phyloP scores from a whole-genome alignment of 2,888 invertebrate species.

The Eudemis profundana region DNA sequence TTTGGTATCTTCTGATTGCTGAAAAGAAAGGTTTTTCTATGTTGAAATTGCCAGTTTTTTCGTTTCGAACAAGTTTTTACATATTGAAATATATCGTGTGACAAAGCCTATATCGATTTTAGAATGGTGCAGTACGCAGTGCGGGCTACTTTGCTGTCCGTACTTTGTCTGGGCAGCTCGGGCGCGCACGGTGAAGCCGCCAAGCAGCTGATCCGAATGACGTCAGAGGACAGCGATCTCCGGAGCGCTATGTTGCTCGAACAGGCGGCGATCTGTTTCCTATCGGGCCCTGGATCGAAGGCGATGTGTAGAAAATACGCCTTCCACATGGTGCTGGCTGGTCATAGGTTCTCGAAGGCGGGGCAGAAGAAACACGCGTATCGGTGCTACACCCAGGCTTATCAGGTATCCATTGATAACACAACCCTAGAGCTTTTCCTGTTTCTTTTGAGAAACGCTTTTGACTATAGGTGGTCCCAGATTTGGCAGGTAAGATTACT shows the following conservation, averaged over 20 bases:
- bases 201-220: constrained; percentile 96
- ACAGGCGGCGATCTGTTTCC: constrained; percentile 97
- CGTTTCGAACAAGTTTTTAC: too few relatives aligned
- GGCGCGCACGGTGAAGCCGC: constrained; percentile 96
- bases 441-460: too few relatives aligned
- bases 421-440: too few relatives aligned
- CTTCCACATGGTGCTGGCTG: constrained; percentile 98
- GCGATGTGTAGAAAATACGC: constrained; percentile 96
- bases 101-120: constrained; percentile 25
- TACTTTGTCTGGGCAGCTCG: constrained; percentile 93
- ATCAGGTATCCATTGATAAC: too few relatives aligned
- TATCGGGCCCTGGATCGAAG: constrained; percentile 85
- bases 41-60: too few relatives aligned
- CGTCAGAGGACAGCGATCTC: constrained; percentile 98
- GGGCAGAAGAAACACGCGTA: constrained; percentile 96
- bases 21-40: too few relatives aligned
- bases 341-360: constrained; percentile 97
- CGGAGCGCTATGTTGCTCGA: constrained; percentile 97
- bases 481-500: too few relatives aligned
- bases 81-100: too few relatives aligned
- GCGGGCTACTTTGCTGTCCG: constrained; percentile 94
- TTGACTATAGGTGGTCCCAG: too few relatives aligned
- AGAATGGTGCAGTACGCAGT: constrained; percentile 97
- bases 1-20: too few relatives aligned
- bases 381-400: constrained; percentile 96